Percentiles rank a stretch among this genome's conserved stretches.
Conservation (phyloP, 2,797 vertebrate genomes). For the Gephyroberyx darwinii region DNA sequence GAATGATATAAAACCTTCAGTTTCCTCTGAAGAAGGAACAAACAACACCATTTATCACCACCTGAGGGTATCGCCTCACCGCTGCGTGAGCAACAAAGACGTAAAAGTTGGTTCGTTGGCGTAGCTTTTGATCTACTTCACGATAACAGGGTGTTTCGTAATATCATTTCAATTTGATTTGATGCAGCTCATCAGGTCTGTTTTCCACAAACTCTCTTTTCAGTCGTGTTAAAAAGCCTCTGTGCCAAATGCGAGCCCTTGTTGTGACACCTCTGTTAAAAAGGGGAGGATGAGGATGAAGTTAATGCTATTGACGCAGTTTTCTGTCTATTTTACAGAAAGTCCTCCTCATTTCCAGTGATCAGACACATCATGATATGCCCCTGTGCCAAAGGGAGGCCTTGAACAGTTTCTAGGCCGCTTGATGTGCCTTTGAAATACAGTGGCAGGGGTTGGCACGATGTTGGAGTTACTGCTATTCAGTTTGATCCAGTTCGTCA, state of each 20-base stretch:
- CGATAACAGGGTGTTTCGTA: not conserved
- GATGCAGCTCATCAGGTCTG: not conserved
- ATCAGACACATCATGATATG: not conserved
- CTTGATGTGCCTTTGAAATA: not conserved
- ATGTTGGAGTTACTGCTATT: not conserved
- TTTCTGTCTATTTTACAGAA: slow-evolving; percentile 10
- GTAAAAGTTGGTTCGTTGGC: slow-evolving; percentile 1
- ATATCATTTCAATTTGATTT: slow-evolving; percentile 16
- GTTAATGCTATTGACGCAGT: not conserved
- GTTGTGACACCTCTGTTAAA: no score
- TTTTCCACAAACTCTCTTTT: not conserved
- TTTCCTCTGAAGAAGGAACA: slow-evolving; percentile 19
- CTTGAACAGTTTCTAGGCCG: not conserved
- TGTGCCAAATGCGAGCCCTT: not conserved
- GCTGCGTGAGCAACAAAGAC: not conserved
- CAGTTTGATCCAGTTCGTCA: not conserved
- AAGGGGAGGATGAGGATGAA: not conserved
- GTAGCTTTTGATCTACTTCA: slow-evolving; percentile 10
- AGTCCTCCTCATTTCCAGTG: not conserved
- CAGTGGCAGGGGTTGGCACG: not conserved
- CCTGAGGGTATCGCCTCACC: not conserved
- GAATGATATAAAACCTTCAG: slow-evolving; percentile 36
- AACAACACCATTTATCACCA: slow-evolving; percentile 29
- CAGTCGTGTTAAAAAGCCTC: not conserved
- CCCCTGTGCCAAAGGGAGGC: no score